Base-by-base conservation (phyloP, 1,140 invertebrate genomes). In the Hesperophylax magnus region DNA sequence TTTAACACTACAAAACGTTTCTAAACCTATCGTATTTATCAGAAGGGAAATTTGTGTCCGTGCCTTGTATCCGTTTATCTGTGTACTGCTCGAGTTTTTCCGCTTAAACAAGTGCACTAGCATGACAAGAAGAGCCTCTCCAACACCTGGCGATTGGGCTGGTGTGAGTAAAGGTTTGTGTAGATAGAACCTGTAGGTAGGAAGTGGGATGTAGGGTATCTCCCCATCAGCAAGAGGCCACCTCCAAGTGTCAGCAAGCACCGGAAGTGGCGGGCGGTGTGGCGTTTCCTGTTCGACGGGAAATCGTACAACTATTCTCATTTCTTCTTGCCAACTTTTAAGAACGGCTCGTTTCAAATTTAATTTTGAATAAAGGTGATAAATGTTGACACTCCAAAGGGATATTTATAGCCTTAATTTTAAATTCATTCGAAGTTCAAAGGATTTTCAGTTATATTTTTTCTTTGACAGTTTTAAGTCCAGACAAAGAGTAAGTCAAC, bases 241-340 rank as follows among this genome's bases (percentile, higher is more conserved):
- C 47, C 15, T 34, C 39, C 56, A 39, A n/a, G 27, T 24, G 24
- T 47, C 20, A 34, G 52, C 56, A 20, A 15, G 72, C 72, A 11
- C 72, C 72, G 72, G 72, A 76, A 18, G 39, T 76, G 27, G 72
- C 27, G 56, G 72, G 56, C 20, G 52, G 71, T 11, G 52, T 27
- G 34, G 47, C 54, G 53, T 76, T 76, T 76, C 72, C 72, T 3
- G 72, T 60, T 58, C 54, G 72, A 76, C 72, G 54, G 69, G 69
- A 72, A 72, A 72, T 72, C 72, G n/a, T 76, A 39, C 56, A 76
- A 76, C 72, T 60, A 76, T 76, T 76, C 72, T 76, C 72, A 76
- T 76, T 76, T 76, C 56, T 18, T 76, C 72, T 72, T 54, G 69
- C 47, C 2, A 72, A 54, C n/a, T 72, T 72, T 54, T 20, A 53